These are phyloP conservation scores for Oncorhynchus clarkii DNA, from an alignment of 2,113 vertebrate genomes.

Conservation along the genomic window DNA sequence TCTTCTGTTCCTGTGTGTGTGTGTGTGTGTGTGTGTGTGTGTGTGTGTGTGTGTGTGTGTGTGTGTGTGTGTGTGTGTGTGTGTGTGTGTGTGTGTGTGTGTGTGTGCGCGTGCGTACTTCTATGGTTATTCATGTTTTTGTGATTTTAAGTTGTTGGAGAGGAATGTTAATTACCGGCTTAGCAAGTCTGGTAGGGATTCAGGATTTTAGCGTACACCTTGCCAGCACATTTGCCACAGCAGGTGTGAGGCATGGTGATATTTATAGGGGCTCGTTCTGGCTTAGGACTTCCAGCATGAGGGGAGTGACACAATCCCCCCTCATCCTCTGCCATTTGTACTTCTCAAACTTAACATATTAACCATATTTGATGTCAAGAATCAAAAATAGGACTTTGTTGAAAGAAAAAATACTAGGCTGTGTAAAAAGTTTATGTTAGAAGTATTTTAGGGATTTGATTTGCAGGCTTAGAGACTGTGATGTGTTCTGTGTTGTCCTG, in stretches of 20 bases:
- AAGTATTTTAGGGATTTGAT: constrained; percentile 20
- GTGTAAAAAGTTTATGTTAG: constrained; percentile 50
- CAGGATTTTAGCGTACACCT: constrained; percentile 25
- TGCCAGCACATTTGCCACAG: constrained; percentile 46
- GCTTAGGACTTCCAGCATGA: constrained; percentile 61
- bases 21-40: constrained; percentile 18
- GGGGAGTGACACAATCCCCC: constrained; percentile 61
- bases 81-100: constrained; percentile 31
- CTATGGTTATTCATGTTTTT: neutral
- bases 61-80: constrained; percentile 15
- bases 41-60: constrained; percentile 19
- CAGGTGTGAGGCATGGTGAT: constrained; percentile 53
- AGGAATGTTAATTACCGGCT: constrained; percentile 31
- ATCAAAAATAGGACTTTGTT: constrained; percentile 53
- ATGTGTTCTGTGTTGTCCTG: neutral
- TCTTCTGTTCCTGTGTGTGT: neutral
- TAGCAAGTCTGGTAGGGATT: constrained; percentile 36
- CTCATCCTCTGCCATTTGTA: constrained; percentile 62
- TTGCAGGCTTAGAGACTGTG: constrained; percentile 28
- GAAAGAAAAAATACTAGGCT: constrained; percentile 34
- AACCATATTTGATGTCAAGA: constrained; percentile 45
- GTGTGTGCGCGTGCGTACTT: neutral
- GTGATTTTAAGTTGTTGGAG: constrained; percentile 21
- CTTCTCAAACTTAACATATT: constrained; percentile 47
- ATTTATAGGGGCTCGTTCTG: constrained; percentile 67